Base-by-base conservation (phyloP, 2,888 invertebrate species). In the Liopterus haemorrhoidalis region DNA sequence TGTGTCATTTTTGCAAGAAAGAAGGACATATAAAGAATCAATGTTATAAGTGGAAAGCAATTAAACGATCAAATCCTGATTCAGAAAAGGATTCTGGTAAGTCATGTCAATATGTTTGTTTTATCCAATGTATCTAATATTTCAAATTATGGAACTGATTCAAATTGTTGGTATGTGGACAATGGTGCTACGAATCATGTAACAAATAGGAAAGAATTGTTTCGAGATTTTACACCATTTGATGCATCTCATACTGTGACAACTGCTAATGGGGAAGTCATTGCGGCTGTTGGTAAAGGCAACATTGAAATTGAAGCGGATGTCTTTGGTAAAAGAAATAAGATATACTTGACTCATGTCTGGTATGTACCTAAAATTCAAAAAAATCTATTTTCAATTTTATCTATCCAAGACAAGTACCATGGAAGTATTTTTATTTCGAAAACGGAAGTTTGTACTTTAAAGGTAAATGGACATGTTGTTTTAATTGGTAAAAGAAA, bases 1-100 rank as follows among this genome's bases (percentile, higher is more conserved):
- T 16, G 14, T 49, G 43, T 25, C 14, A 43, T 32, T 47, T 47
- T 30, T 47, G 43, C 28, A 19, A 47, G 12, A 38, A 43, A 33
- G 12, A 24, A 15, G 39, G 35, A 14, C 46, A 49, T 32, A n/a
- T 15, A n/a, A 31, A 42, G 8, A 42, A 38, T 22, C 9, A 33
- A 16, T 49, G 46, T 36, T 35, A 31, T 6, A 45, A 48, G 28
- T 48, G 48, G 48, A 40, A 21, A 30, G 40, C 33, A 31, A 42
- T 46, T 41, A n/a, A n/a, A n/a, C n/a, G n/a, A n/a, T n/a, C n/a
- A n/a, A n/a, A n/a, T n/a, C n/a, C n/a, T n/a, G n/a, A n/a, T n/a
- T n/a, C n/a, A n/a, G n/a, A n/a, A n/a, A n/a, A n/a, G n/a, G n/a
- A n/a, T n/a, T n/a, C n/a, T n/a, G n/a, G n/a, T n/a, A n/a, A n/a